phyloP scores from a whole-genome alignment of 1,140 invertebrate species.

The Antheraea pernyi region DNA sequence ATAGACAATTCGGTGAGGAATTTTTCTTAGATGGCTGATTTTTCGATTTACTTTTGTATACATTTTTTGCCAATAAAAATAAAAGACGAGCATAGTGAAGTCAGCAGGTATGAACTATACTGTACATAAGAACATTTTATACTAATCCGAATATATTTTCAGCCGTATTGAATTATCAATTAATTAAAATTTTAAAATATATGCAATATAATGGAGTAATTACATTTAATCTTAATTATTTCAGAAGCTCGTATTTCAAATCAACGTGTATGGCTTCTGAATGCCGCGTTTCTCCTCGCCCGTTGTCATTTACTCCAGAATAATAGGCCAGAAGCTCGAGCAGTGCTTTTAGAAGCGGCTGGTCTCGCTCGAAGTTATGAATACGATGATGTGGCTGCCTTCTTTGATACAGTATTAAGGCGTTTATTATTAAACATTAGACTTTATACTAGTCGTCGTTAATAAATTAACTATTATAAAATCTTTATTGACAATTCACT shows the following conservation, averaged over 20 bases:
- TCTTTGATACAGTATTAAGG: conserved; percentile 57
- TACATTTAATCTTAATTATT: not conserved
- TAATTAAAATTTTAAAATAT: too few relatives aligned
- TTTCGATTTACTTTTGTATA: too few relatives aligned
- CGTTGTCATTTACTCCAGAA: conserved; percentile 65
- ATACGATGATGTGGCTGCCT: conserved; percentile 50
- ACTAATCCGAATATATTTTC: too few relatives aligned
- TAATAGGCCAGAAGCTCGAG: conserved; percentile 59
- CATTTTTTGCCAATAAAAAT: too few relatives aligned
- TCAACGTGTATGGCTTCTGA: conserved; percentile 57
- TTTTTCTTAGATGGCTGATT: too few relatives aligned
- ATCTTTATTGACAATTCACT: too few relatives aligned
- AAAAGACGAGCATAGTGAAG: too few relatives aligned
- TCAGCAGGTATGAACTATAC: too few relatives aligned
- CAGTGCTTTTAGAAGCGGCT: conserved; percentile 54
- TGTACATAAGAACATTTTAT: too few relatives aligned
- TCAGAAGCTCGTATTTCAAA: conserved; percentile 48
- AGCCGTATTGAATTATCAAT: too few relatives aligned
- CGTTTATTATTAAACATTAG: not conserved
- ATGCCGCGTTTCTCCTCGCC: conserved; percentile 58
- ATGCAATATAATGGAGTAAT: too few relatives aligned
- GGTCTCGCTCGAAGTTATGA: conserved; percentile 47
- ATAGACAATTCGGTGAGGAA: too few relatives aligned
- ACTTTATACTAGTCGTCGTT: not conserved
- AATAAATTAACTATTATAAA: not conserved